phyloP scores from a whole-genome alignment of 35 echinoderm and acorn worm species.

The Amphiura filiformis region DNA sequence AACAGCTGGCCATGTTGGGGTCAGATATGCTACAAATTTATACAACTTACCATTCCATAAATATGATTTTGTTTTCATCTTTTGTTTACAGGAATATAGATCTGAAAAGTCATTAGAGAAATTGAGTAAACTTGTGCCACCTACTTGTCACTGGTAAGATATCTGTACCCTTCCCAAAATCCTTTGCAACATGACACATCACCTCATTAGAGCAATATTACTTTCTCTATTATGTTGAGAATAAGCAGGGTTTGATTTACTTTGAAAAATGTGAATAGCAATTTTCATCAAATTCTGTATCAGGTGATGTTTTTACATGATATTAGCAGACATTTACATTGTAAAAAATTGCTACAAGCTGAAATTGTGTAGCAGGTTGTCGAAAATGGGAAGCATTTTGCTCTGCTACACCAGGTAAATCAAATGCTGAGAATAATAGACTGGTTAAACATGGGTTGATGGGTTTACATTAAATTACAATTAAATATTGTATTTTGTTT shows the following conservation, averaged over 20 bases:
- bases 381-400: too few species aligned
- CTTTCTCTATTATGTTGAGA: neutral
- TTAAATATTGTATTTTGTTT: neutral
- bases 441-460: neutral
- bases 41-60: too few species aligned
- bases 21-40: too few species aligned
- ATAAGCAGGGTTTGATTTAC: neutral
- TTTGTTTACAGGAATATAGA: conserved; percentile 77
- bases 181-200: too few species aligned
- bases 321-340: neutral
- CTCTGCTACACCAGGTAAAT: too few species aligned
- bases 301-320: neutral
- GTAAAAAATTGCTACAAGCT: too few species aligned
- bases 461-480: neutral
- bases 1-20: too few species aligned
- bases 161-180: too few species aligned
- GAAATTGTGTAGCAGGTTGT: too few species aligned
- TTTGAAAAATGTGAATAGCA: neutral
- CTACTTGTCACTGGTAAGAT: conserved; percentile 91
- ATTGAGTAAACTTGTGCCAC: conserved; percentile 86
- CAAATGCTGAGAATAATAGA: neutral
- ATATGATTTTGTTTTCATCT: neutral
- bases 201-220: too few species aligned
- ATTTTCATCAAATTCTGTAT: neutral
- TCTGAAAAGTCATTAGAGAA: conserved; percentile 97